Evolutionary conservation across 2,113 vertebrate genomes (phyloP), one percentile per base, ranked within the genome.

Genomic region (Notothenia coriiceps): DNA sequence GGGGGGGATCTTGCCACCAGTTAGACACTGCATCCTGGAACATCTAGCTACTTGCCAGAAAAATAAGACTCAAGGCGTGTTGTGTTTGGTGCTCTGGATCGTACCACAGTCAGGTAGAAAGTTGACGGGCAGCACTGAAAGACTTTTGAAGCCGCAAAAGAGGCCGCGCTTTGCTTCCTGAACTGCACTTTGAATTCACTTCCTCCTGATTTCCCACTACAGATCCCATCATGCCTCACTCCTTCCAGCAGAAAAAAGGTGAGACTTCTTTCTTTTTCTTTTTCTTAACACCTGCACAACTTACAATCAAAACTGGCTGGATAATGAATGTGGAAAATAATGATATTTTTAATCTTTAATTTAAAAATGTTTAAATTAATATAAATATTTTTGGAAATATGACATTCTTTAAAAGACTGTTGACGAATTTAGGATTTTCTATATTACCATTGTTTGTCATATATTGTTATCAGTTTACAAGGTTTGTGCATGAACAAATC

Each of bases 181-280:
- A 83, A 76, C 55, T 52, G 52, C 74, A 77, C 66, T 52, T 73
- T 80, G 82, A 80, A 81, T 64, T 85, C 56, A 6, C 61, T 62
- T 51, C 57, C 61, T 66, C 70, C 63, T 65, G 81, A 85, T 63
- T 85, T 54, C 60, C 72, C 68, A 90, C 77, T 89, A 79, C 87
- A 87, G 77, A 89, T 92, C 90, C 91, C 92, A 93, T 88, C 79
- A 95, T 94, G 93, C 93, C 93, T 83, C 88, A 94, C 89, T 93
- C 94, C 86, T 92, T 93, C 87, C 92, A 93, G 87, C 91, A 93
- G 80, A 94, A 91, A 86, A 92, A 93, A 93, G 94, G 94, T 95
- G 87, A 94, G 91, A 81, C 55, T 10, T 69, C 69, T 78, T 46
- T 67, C 22, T 71, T 77, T 29, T 71, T 77, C 35, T 76, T 22